These are phyloP conservation scores for Porites lutea DNA, from an alignment of 64 coral and sea anemone genomes.

Conservation along the genomic window DNA sequence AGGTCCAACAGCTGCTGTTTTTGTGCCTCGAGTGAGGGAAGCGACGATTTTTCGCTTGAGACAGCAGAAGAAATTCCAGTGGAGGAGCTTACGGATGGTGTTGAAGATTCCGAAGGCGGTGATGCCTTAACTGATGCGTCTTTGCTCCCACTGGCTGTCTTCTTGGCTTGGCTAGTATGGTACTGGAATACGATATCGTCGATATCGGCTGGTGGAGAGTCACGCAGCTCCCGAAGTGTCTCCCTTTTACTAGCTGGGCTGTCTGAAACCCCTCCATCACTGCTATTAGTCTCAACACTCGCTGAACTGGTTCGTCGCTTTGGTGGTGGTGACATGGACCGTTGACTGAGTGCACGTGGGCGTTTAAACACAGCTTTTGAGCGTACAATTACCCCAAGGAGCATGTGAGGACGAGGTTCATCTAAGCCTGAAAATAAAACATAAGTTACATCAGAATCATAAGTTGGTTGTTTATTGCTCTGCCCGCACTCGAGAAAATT, in stretches of 20 bases:
- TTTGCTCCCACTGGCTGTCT: neutral
- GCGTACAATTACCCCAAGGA: conserved; percentile 94
- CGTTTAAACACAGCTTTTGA: conserved; percentile 82
- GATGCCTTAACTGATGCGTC: conserved; percentile 43
- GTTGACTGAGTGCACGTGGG: conserved; percentile 73
- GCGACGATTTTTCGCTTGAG: conserved; percentile 16
- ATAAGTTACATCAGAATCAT: neutral
- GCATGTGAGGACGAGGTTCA: conserved; percentile 96
- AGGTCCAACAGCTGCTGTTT: conserved; percentile 71
- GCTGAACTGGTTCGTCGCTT: conserved; percentile 60
- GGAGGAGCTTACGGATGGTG: conserved; percentile 61
- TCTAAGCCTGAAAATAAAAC: conserved; percentile 68
- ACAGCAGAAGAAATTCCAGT: conserved; percentile 18
- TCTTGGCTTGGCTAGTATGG: conserved; percentile 78
- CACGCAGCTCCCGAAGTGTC: conserved; percentile 46
- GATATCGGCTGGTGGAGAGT: conserved; percentile 94
- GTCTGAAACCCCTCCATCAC: conserved; percentile 47
- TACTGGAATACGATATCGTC: conserved; percentile 99
- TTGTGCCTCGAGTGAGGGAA: conserved; percentile 59
- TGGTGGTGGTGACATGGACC: conserved; percentile 30
- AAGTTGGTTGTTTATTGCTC: neutral
- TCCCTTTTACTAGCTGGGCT: conserved; percentile 11
- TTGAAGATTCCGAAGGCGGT: conserved; percentile 35
- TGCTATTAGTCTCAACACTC: conserved; percentile 50
- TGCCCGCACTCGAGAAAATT: no score